Conservation (phyloP, 2,888 invertebrate genomes). For the Tetragonula carbonaria region DNA sequence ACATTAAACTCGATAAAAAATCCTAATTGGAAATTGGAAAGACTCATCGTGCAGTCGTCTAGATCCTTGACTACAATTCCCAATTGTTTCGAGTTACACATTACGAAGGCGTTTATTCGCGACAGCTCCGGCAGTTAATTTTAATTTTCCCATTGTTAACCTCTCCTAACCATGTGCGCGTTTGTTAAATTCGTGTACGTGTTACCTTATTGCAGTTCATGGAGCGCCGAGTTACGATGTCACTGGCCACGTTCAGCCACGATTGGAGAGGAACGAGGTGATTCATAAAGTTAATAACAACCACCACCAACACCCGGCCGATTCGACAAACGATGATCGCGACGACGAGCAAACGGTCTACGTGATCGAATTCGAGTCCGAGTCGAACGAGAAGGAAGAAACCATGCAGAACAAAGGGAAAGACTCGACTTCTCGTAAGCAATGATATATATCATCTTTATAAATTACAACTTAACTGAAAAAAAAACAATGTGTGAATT, state of each 20-base stretch:
- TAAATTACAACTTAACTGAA: background rate
- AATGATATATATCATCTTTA: background rate
- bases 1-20: no score
- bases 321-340: constrained; percentile 51
- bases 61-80: background rate
- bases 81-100: background rate
- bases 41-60: background rate
- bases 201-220: constrained; percentile 60
- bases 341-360: constrained; percentile 73
- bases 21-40: no score
- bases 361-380: constrained; percentile 78
- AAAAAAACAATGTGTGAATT: background rate
- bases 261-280: constrained; percentile 70
- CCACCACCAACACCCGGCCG: constrained; percentile 66
- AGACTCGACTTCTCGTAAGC: constrained; percentile 71
- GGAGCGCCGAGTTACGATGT: constrained; percentile 71
- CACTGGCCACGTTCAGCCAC: constrained; percentile 57
- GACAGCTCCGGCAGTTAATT: constrained; percentile 1
- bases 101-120: background rate
- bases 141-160: constrained; percentile 21
- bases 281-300: constrained; percentile 59
- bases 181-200: constrained; percentile 10
- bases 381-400: constrained; percentile 73
- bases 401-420: constrained; percentile 71
- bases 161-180: background rate